phyloP scores from a whole-genome alignment of 2,113 vertebrate species.

The Gallinago paraguaiae region DNA sequence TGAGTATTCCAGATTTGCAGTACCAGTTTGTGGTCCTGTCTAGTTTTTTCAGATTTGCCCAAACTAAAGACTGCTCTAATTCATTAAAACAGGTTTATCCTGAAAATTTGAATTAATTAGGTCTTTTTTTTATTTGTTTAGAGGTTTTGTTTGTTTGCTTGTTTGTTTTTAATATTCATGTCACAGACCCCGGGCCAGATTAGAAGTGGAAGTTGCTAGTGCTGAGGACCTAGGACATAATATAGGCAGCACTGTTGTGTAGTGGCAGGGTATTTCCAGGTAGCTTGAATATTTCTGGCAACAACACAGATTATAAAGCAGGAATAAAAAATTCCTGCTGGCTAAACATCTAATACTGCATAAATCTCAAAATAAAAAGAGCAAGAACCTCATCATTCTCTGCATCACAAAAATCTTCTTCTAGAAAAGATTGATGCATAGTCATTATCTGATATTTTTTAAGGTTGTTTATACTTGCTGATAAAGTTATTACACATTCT shows the following conservation, averaged over 20 bases:
- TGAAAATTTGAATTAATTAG: background rate
- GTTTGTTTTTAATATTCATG: background rate
- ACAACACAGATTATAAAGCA: background rate
- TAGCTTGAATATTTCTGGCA: background rate
- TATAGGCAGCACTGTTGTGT: accelerated
- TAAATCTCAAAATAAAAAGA: background rate
- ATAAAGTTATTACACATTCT: background rate
- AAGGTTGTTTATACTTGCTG: background rate
- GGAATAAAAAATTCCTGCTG: background rate
- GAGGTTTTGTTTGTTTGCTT: background rate
- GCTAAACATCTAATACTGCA: background rate
- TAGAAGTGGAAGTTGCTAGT: background rate
- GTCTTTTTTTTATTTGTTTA: background rate
- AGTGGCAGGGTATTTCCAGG: background rate
- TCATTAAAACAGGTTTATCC: background rate
- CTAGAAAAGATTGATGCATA: background rate
- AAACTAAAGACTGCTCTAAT: background rate
- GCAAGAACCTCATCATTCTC: background rate
- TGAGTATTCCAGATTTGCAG: background rate
- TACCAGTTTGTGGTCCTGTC: background rate
- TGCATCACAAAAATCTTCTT: background rate
- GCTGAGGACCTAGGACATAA: background rate
- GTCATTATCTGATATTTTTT: background rate
- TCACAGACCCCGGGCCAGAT: background rate
- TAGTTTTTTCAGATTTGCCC: background rate